A percentile compares a stretch with the other conserved stretches of the same genome.
Conservation (phyloP, 2,888 invertebrate genomes). For the Crepidodera aurea region DNA sequence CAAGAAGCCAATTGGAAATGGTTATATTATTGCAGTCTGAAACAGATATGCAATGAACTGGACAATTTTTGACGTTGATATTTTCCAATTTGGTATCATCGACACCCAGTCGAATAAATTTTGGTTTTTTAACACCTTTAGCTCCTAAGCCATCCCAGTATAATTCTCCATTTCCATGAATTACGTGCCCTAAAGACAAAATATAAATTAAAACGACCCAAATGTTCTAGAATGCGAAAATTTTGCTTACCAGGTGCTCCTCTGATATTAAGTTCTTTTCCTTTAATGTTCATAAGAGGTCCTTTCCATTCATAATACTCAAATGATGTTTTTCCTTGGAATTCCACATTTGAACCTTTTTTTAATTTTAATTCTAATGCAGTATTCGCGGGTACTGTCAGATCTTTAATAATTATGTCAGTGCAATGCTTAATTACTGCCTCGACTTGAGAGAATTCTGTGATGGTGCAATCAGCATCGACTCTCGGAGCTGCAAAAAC, state of each 20-base stretch:
- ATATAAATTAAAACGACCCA: too few relatives aligned
- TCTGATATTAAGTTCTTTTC: neutral
- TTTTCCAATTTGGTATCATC: neutral
- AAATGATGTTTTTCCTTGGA: constrained; percentile 14
- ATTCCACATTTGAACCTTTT: constrained; percentile 10
- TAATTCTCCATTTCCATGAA: constrained; percentile 11
- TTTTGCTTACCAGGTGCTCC: constrained; percentile 20
- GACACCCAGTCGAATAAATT: neutral
- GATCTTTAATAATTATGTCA: constrained; percentile 8
- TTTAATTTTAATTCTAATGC: constrained; percentile 9
- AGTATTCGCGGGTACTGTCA: constrained; percentile 9
- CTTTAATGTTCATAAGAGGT: constrained; percentile 12
- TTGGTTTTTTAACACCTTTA: constrained; percentile 14
- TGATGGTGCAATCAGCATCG: neutral
- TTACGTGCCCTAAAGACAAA: neutral
- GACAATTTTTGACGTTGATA: constrained; percentile 20
- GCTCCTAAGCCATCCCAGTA: constrained; percentile 20
- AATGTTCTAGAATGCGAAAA: too few relatives aligned
- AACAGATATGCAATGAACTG: constrained; percentile 15
- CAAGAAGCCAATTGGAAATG: constrained; percentile 12
- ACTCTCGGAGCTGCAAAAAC: neutral
- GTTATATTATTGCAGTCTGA: neutral
- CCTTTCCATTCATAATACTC: constrained; percentile 22
- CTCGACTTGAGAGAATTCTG: constrained; percentile 1
- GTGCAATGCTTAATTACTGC: constrained; percentile 6